Evolutionary conservation across 1,140 invertebrate species (phyloP), one percentile per base, ranked within the genome.

Genomic region (Adoxophyes honmai): DNA sequence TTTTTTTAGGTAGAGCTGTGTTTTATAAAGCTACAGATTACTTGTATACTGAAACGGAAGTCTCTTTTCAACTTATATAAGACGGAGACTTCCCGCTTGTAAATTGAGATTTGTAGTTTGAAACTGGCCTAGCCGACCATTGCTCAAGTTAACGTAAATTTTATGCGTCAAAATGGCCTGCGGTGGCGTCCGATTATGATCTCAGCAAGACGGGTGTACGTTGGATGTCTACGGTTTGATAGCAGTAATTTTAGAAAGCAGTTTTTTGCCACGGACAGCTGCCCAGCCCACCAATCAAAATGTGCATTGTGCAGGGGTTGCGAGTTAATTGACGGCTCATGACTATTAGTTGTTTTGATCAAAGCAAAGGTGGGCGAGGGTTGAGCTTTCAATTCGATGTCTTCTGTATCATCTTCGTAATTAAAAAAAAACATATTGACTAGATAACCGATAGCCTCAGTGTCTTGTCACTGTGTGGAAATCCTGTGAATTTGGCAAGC

Each of bases 241-340:
- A 75, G 73, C 66, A 73, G 74, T 79, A 73, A 81, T 82, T 48
- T 81, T 82, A 78, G 78, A 80, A 83, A 79, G 78, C 73, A 74
- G 72, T 73, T 77, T 82, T 86, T 86, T 70, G 78, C 75, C 52
- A 79, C 73, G 68, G 70, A 51, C 83, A 86, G 79, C 80, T 83
- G 81, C 60, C 74, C 74, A 82, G 81, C 60, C 74, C 74, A 82
- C 78, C 78, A 77, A 83, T 84, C 78, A 74, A 75, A 79, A 80
- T 73, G 71, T 74, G 73, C 83, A 81, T 77, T 73, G 70, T 70
- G 70, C 75, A 69, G 72, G 82, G 82, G 79, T 79, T 73, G 77
- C 65, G 15, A 63, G 34, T 60, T 78, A 77, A 82, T 77, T 76
- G 75, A 70, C 74, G 62, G 76, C 72, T 81, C 79, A 85, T 75